These are phyloP conservation scores for Amphipoea oculea DNA, from an alignment of 2,888 invertebrate genomes.

Conservation along the genomic window DNA sequence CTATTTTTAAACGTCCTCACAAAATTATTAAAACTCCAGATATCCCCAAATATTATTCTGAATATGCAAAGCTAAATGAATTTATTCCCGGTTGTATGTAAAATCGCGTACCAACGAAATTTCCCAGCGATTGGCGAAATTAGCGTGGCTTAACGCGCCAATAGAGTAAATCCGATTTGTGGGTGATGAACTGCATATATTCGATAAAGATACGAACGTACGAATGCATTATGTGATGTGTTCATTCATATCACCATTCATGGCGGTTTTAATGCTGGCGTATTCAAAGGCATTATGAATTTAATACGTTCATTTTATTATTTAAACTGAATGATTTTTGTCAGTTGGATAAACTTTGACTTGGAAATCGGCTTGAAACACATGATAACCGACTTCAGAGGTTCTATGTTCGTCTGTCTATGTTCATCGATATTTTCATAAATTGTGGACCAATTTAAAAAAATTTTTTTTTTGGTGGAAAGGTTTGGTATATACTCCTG, in stretches of 20 bases:
- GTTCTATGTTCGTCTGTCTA: neutral
- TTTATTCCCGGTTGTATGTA: conserved; percentile 64
- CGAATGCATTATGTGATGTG: conserved; percentile 45
- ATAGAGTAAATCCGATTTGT: conserved; percentile 70
- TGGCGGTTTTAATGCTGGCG: conserved; percentile 28
- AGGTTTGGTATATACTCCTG: neutral
- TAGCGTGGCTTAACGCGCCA: conserved; percentile 73
- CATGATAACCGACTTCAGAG: neutral
- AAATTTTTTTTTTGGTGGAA: neutral
- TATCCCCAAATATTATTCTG: conserved; percentile 49
- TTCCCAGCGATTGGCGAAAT: conserved; percentile 68
- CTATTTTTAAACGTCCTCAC: conserved; percentile 20
- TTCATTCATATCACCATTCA: conserved; percentile 37
- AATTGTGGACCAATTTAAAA: neutral
- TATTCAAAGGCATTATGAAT: conserved; percentile 12
- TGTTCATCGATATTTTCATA: neutral
- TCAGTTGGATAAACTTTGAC: neutral
- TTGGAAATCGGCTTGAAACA: neutral
- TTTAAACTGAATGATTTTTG: neutral
- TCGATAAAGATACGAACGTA: conserved; percentile 60
- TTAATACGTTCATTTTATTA: conserved; percentile 5
- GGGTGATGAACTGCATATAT: conserved; percentile 66
- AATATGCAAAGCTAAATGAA: conserved; percentile 66
- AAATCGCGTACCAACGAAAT: conserved; percentile 59
- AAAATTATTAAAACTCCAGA: conserved; percentile 51